Evolutionary conservation across 2,113 vertebrate genomes (phyloP), one percentile per base, ranked within the genome.

Genomic region (Recurvirostra avosetta): DNA sequence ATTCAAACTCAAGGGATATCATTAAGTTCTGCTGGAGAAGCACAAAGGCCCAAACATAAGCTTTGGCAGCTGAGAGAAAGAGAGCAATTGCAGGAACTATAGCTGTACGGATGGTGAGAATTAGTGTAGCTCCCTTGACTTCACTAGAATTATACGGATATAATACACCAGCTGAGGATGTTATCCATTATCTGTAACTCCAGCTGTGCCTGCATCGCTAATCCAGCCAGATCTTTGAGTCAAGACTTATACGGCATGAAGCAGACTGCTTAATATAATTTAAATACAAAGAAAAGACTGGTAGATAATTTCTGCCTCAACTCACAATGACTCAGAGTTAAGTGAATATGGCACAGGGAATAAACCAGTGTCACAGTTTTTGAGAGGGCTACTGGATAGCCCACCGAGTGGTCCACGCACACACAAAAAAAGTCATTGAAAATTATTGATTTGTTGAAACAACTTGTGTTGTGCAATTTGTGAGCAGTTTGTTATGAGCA

Each of bases 131-230:
- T 88, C 84, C 11, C 17, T 10, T 65, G 87, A 32, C 74, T 85
- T 86, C 70, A 50, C 66, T 70, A 53, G 74, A 90, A 65, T 90
- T 68, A 73, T 11, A 62, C 0, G 9, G 82, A 47, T 66, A 34
- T 66, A 82, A 89, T 80, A 59, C 70, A 79, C 40, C 74, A 90
- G 74, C 81, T 90, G 93, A 93, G 90, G 74, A 96, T 93, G 92
- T 82, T 68, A 76, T 59, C 87, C 81, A 88, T 91, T 94, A 87
- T 75, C 94, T 78, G 27, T 32, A 79, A 58, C 71, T 88, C 87
- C 94, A 92, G 93, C 94, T 91, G 92, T 73, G 93, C 74, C 58
- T 79, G 80, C 66, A 49, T 20, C 22, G 70, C 53, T 91, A 78
- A 91, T 66, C 81, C 71, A 76, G 77, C 16, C 90, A 91, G 40